Evolutionary conservation across 2,797 vertebrate genomes (phyloP).

Genomic region (Pantherophis alleghaniensis): DNA sequence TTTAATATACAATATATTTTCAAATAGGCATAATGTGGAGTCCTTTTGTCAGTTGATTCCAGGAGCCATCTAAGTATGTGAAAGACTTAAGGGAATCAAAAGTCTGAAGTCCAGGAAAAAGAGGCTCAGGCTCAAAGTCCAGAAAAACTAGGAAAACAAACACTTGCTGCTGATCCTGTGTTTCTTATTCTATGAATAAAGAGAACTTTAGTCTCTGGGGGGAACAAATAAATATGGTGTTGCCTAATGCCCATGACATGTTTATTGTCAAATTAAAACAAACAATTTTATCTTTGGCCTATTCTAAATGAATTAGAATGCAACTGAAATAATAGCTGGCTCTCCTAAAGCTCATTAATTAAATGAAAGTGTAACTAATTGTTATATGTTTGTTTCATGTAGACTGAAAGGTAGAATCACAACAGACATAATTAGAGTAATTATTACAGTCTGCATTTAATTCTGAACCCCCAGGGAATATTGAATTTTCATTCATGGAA

Average conservation of each 20-base stretch:
- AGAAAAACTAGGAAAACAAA: constrained; percentile 56
- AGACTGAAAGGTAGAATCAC: constrained; percentile 68
- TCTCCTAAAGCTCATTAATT: constrained; percentile 58
- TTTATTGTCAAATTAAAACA: constrained; percentile 52
- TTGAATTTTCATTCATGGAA: constrained; percentile 57
- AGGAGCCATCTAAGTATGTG: constrained; percentile 38
- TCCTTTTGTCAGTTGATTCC: constrained; percentile 62
- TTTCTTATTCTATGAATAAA: constrained; percentile 40
- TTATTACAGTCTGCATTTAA: constrained; percentile 69
- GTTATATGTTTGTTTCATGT: constrained; percentile 68
- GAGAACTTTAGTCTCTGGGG: constrained; percentile 42
- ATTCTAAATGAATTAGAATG: constrained; percentile 49
- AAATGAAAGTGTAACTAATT: constrained; percentile 60
- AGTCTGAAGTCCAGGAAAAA: constrained; percentile 60
- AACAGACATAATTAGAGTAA: constrained; percentile 69
- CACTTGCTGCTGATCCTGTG: constrained; percentile 37
- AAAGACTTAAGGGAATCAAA: constrained; percentile 59
- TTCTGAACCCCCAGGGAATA: constrained; percentile 60
- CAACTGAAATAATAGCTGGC: constrained; percentile 52
- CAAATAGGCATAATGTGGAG: constrained; percentile 41
- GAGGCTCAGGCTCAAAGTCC: constrained; percentile 41
- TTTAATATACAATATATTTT: neutral
- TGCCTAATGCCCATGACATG: constrained; percentile 35
- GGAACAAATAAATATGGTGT: constrained; percentile 54
- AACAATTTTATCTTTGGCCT: constrained; percentile 56